Conservation (phyloP, 2,888 invertebrate species). For the Cheiracanthium punctorium region DNA sequence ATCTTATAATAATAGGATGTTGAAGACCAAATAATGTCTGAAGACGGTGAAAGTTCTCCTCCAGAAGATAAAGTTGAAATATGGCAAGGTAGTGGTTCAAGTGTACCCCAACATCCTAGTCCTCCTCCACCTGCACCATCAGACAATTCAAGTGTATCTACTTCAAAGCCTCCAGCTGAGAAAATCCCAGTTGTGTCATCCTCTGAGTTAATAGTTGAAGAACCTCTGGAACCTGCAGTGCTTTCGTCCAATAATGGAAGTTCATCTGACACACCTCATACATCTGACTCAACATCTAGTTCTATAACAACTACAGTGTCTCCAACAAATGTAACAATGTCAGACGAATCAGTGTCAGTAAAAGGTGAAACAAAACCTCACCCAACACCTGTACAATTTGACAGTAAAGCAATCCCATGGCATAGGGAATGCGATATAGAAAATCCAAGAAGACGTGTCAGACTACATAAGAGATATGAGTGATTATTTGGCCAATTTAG, state of each 20-base stretch:
- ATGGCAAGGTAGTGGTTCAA: constrained; percentile 55
- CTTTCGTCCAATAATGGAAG: constrained; percentile 12
- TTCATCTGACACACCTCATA: constrained; percentile 42
- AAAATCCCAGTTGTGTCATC: constrained; percentile 10
- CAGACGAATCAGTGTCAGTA: constrained; percentile 11
- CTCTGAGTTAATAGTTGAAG: constrained; percentile 21
- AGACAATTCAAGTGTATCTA: constrained; percentile 12
- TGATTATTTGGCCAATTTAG: neutral
- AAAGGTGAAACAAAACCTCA: neutral
- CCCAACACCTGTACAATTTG: neutral
- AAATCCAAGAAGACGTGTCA: neutral
- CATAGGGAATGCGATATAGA: neutral
- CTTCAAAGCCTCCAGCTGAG: constrained; percentile 23
- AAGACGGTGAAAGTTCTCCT: constrained; percentile 71
- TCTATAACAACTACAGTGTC: constrained; percentile 52
- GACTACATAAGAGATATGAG: neutral
- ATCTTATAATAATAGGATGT: constrained; percentile 50
- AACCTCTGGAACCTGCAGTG: constrained; percentile 8
- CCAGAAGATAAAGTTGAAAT: constrained; percentile 63
- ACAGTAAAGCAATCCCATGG: neutral
- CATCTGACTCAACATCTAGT: constrained; percentile 38
- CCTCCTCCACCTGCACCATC: constrained; percentile 58
- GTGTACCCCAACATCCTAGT: constrained; percentile 65
- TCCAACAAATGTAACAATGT: constrained; percentile 24
- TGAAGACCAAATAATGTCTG: constrained; percentile 72